Conservation (phyloP, 1,140 invertebrate species). For the Plectrocnemia conspersa region DNA sequence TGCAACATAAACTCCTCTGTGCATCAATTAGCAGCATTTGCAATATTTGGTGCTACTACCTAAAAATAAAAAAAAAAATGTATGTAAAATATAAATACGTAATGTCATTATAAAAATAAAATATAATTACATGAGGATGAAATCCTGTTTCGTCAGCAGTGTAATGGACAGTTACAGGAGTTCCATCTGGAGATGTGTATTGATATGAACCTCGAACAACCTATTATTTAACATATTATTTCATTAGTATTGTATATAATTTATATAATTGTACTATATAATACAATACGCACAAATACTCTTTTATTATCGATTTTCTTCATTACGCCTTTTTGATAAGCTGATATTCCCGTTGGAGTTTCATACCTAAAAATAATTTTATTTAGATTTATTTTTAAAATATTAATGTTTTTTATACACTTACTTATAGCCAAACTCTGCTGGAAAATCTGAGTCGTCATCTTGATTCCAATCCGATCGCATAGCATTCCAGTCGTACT, state of each 20-base stretch:
- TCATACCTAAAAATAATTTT: constrained; percentile 53
- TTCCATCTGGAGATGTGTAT: constrained; percentile 39
- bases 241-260: constrained; percentile 6
- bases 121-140: constrained; percentile 44
- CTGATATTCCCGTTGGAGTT: constrained; percentile 60
- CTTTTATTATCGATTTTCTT: constrained; percentile 50
- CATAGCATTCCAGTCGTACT: constrained; percentile 21
- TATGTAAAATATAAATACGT: too few relatives aligned
- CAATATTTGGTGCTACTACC: too few relatives aligned
- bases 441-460: constrained; percentile 14
- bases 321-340: constrained; percentile 54
- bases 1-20: too few relatives aligned
- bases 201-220: constrained; percentile 39
- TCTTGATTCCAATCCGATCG: constrained; percentile 8
- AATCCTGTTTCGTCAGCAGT: constrained; percentile 61
- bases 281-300: constrained; percentile 31
- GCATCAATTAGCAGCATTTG: too few relatives aligned
- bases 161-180: constrained; percentile 46
- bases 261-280: not conserved
- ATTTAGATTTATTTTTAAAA: not conserved
- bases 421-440: constrained; percentile 31
- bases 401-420: constrained; percentile 2
- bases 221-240: constrained; percentile 30
- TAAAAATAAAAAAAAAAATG: too few relatives aligned
- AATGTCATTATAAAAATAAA: too few relatives aligned